phyloP scores from a whole-genome alignment of 1,140 invertebrate genomes.

The Philopotamus ludificatus region DNA sequence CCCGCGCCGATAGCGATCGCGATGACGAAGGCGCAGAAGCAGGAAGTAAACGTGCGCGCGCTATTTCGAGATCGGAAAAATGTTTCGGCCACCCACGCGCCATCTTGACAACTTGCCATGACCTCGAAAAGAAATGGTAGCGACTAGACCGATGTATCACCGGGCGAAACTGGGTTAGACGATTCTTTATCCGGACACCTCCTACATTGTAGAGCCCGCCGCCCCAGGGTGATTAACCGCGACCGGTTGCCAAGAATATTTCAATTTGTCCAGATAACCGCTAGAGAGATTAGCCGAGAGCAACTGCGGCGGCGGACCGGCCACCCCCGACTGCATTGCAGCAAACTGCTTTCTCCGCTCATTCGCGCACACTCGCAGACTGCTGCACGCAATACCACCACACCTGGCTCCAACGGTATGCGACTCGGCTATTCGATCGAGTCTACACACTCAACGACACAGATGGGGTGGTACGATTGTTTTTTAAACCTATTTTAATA shows the following conservation, averaged over 20 bases:
- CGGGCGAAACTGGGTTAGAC: constrained; percentile 19
- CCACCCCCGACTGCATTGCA: no score
- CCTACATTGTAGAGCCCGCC: background rate
- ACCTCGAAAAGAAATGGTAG: constrained; percentile 17
- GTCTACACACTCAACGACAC: no score
- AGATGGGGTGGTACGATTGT: no score
- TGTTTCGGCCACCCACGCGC: constrained; percentile 6
- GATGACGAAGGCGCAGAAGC: background rate
- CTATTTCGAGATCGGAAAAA: constrained; percentile 24
- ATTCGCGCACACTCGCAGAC: no score
- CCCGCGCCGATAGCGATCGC: background rate
- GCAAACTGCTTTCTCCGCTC: no score
- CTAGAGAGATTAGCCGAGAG: no score
- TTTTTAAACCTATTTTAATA: no score
- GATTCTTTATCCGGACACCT: constrained; percentile 6
- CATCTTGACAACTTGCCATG: constrained; percentile 25
- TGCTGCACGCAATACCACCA: no score
- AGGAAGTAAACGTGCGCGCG: constrained; percentile 9
- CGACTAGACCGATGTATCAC: constrained; percentile 3
- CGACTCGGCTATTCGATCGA: no score
- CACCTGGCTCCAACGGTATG: no score
- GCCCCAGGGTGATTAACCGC: constrained; percentile 20
- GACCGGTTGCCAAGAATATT: background rate
- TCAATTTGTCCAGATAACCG: constrained; percentile 5
- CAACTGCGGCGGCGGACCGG: no score